Conservation (phyloP, 2,888 invertebrate genomes). For the Thumatha senex region DNA sequence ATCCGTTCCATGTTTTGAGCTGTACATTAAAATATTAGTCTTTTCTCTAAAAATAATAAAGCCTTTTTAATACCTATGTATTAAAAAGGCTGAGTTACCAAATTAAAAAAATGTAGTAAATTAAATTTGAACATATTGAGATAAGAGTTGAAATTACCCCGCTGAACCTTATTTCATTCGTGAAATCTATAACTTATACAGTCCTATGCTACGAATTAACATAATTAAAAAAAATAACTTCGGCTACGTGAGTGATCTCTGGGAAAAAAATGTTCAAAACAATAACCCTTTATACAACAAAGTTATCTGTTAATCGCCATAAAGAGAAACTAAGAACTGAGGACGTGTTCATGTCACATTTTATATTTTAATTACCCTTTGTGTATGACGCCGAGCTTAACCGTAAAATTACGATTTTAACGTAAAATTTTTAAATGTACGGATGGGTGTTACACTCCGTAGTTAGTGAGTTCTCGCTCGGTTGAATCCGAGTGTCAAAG, state of each 20-base stretch:
- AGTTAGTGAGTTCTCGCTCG: conserved; percentile 9
- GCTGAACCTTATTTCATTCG: no score
- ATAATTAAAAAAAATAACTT: background rate
- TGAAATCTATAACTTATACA: no score
- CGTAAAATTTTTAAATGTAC: conserved; percentile 22
- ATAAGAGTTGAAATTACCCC: no score
- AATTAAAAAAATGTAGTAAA: no score
- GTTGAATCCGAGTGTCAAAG: conserved; percentile 28
- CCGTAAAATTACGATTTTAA: conserved; percentile 30
- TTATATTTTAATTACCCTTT: conserved; percentile 28
- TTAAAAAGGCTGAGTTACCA: no score
- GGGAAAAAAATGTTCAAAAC: conserved; percentile 14
- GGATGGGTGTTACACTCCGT: conserved; percentile 9
- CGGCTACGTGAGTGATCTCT: conserved; percentile 1
- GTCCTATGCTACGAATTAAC: background rate
- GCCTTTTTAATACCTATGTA: no score
- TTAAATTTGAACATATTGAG: no score
- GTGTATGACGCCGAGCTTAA: conserved; percentile 13
- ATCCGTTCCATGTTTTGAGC: no score
- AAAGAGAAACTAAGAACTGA: conserved; percentile 22
- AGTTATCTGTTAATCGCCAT: conserved; percentile 15
- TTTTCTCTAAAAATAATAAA: no score
- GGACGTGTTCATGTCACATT: conserved; percentile 15
- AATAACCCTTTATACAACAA: conserved; percentile 17
- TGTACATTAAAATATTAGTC: no score